A percentile compares a stretch with the other conserved stretches of the same genome.
These are phyloP conservation scores for Scolanthus callimorphus DNA, from an alignment of 92 coral and sea anemone species.

Conservation along the genomic window DNA sequence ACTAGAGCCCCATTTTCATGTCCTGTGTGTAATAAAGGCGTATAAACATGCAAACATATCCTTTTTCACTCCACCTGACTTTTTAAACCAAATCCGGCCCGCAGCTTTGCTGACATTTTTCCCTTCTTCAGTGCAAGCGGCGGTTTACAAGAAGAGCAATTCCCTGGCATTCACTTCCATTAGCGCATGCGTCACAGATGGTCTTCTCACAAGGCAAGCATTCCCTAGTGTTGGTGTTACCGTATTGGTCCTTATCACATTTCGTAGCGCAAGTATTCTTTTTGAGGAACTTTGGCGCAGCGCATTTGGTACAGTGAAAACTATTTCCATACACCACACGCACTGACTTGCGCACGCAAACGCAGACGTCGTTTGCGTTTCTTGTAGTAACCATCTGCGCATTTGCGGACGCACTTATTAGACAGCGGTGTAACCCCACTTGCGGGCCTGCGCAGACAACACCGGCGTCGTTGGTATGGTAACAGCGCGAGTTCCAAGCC, in stretches of 20 bases:
- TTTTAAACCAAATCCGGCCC: conserved; percentile 40
- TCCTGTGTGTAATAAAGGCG: no score
- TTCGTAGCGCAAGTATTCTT: conserved; percentile 42
- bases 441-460: conserved; percentile 73
- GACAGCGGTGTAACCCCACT: conserved; percentile 23
- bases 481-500: conserved; percentile 58
- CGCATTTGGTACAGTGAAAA: conserved; percentile 61
- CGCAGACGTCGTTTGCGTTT: no score
- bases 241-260: conserved; percentile 52
- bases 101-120: conserved; percentile 50
- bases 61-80: conserved; percentile 26
- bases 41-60: no score
- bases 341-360: conserved; percentile 44
- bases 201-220: conserved; percentile 51
- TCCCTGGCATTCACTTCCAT: conserved; percentile 37
- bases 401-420: conserved; percentile 45
- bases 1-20: no score
- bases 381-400: conserved; percentile 59
- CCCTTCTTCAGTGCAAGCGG: conserved; percentile 70
- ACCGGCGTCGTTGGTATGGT: conserved; percentile 75
- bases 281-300: conserved; percentile 59
- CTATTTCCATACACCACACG: conserved; percentile 45
- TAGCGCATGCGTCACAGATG: conserved; percentile 65
- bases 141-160: conserved; percentile 63
- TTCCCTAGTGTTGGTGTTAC: conserved; percentile 34